Conservation (phyloP, 2,113 vertebrate species). For the Corvus hawaiiensis region DNA sequence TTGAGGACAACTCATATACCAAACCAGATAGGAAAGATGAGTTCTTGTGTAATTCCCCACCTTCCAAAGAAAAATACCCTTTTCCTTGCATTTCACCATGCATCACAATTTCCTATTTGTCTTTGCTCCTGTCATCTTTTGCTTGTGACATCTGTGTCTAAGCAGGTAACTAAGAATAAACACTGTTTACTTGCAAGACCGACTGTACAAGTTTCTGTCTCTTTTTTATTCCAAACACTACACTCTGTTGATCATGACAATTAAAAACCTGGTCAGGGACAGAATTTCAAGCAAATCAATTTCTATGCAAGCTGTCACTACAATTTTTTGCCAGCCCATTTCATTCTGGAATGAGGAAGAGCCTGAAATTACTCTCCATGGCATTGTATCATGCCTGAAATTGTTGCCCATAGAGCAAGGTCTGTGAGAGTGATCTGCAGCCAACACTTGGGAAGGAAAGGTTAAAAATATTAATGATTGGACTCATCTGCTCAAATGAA, state of each 20-base stretch:
- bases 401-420: background rate
- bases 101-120: background rate
- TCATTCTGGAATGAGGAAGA: slow-evolving; percentile 16
- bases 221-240: background rate
- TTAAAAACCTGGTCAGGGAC: slow-evolving; percentile 17
- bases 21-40: background rate
- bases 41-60: background rate
- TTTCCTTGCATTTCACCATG: background rate
- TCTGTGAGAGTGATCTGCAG: background rate
- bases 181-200: background rate
- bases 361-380: background rate
- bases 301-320: slow-evolving; percentile 18
- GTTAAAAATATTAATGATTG: background rate
- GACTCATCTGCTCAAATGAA: background rate
- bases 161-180: background rate
- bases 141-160: background rate
- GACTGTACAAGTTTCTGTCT: background rate
- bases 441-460: background rate
- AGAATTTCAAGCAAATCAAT: slow-evolving; percentile 24
- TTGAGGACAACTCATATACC: background rate
- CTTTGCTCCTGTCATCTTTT: background rate
- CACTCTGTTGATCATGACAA: background rate
- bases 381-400: background rate
- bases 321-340: slow-evolving; percentile 31
- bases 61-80: background rate